A percentile compares a stretch with the other conserved stretches of the same genome.
phyloP scores from a whole-genome alignment of 2,797 vertebrate genomes.

The Xiphorhynchus erythropygius region DNA sequence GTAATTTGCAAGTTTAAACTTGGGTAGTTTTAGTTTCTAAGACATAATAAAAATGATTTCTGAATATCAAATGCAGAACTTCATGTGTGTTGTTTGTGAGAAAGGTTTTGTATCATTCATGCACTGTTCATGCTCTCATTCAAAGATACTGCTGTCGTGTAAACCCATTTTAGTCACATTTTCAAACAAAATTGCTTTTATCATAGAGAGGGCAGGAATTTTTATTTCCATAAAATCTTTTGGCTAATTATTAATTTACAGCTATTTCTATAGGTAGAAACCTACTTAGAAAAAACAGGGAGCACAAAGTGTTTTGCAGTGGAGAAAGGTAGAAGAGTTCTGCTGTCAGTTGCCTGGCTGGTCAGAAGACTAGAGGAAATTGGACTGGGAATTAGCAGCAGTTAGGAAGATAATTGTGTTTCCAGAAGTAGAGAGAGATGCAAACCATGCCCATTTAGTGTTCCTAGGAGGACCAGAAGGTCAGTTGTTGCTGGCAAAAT shows the following conservation, averaged over 20 bases:
- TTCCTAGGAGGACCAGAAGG: not conserved
- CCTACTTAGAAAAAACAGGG: not conserved
- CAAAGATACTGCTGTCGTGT: constrained; percentile 16
- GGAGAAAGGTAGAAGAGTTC: not conserved
- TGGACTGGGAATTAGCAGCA: not conserved
- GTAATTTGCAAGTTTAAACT: not conserved
- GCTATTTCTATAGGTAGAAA: not conserved
- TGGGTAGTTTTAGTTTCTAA: not conserved
- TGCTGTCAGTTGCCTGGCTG: not conserved
- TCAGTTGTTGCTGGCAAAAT: not conserved
- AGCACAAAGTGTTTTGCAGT: not conserved
- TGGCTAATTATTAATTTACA: not conserved
- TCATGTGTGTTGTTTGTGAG: not conserved
- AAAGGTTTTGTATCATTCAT: not conserved
- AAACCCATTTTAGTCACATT: constrained; percentile 23
- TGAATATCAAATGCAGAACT: constrained; percentile 14
- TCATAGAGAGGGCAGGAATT: not conserved
- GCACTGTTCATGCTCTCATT: not conserved
- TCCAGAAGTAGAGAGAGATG: not conserved
- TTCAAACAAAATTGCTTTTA: not conserved
- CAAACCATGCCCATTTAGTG: not conserved
- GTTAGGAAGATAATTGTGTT: not conserved
- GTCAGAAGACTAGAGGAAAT: not conserved
- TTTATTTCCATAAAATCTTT: not conserved
- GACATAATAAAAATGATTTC: not conserved